Conservation (phyloP, 2,888 invertebrate species). For the Chrysotoxum bicinctum region DNA sequence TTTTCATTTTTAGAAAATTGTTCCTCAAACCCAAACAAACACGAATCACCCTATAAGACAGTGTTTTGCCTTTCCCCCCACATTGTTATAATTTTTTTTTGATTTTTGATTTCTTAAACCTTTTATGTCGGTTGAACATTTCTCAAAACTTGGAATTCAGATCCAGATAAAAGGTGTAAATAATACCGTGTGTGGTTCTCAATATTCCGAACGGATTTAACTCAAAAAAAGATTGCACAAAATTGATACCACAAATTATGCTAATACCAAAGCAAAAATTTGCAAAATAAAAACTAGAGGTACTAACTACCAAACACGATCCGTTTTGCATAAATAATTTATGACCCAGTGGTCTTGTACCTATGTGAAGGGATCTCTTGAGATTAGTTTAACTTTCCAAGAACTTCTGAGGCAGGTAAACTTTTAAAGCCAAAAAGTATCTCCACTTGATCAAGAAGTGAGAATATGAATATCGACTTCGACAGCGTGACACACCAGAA, state of each 20-base stretch:
- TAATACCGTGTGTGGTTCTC: background rate
- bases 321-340: conserved; percentile 64
- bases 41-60: too few relatives aligned
- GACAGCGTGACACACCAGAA: conserved; percentile 29
- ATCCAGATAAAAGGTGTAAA: conserved; percentile 8
- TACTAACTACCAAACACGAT: conserved; percentile 34
- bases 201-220: conserved; percentile 20
- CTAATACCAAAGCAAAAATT: conserved; percentile 45
- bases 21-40: too few relatives aligned
- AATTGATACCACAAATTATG: conserved; percentile 61
- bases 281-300: background rate
- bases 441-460: conserved; percentile 18
- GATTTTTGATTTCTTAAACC: background rate
- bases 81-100: too few relatives aligned
- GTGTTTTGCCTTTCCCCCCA: too few relatives aligned
- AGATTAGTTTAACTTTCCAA: conserved; percentile 42
- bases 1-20: too few relatives aligned
- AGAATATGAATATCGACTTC: conserved; percentile 57
- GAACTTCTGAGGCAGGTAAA: conserved; percentile 22
- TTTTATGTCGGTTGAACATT: background rate
- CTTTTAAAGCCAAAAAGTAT: background rate
- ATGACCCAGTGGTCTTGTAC: conserved; percentile 15
- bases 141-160: background rate
- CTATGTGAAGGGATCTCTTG: conserved; percentile 1
- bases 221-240: conserved; percentile 32